Base-by-base conservation (phyloP, 1,140 invertebrate genomes). In the Caerostris darwini region DNA sequence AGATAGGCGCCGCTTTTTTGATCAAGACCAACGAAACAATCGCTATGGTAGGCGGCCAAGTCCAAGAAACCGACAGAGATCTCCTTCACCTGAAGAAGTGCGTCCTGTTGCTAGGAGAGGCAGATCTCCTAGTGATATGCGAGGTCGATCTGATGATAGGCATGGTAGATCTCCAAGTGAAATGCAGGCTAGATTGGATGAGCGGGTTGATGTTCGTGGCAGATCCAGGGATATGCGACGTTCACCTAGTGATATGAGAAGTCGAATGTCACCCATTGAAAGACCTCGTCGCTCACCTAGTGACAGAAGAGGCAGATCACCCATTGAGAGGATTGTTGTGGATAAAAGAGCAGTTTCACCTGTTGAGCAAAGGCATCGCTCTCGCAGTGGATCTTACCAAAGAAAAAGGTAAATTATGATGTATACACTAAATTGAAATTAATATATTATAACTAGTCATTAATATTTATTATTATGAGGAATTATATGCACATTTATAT, bases 11-110 rank as follows among this genome's bases (percentile, higher is more conserved):
- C 59, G 93, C 3, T 94, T 77, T 83, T 90, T 58, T 71, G 93
- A 94, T 12, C 87, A 90, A 90, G 93, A 94, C 12, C 93, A 94
- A 53, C 53, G 88, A 17, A 71, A 64, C 7, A 77, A 59, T 4
- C 69, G 87, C 3, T 94, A 90, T 69, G 82, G 82, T n/a, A 82
- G 86, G 7, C 87, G 93, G n/a, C 88, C 87, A 14, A 94, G 93
- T n/a, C 93, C 93, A 34, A n/a, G 93, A 83, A 58, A 57, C 19
- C 57, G 93, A 69, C 93, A 87, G 3, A 90, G 93, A 56, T 90
- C 93, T 10, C 77, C 71, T 12, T 59, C 87, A 56, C 59, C 87
- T 17, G 87, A 90, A 57, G 93, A 94, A 17, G 7, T 59, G 3
- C 61, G 90, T 5, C 19, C 34, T 57, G 3, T 12, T 50, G 90